phyloP scores from a whole-genome alignment of 2,113 vertebrate genomes.

The Struthio camelus region DNA sequence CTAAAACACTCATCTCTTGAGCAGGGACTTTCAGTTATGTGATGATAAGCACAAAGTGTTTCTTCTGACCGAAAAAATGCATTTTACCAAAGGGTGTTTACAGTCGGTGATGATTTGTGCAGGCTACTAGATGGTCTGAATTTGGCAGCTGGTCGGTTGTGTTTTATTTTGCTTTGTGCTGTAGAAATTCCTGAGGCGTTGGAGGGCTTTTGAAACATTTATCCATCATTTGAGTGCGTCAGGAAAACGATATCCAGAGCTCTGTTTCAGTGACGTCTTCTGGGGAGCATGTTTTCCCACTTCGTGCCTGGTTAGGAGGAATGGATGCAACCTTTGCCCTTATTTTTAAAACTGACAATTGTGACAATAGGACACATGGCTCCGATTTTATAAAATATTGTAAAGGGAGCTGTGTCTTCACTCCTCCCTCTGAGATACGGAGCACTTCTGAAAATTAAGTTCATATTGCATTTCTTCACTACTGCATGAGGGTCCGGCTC shows the following conservation, averaged over 20 bases:
- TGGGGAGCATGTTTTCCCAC: neutral
- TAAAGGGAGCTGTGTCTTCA: neutral
- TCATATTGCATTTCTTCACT: neutral
- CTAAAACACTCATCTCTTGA: neutral
- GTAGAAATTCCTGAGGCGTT: neutral
- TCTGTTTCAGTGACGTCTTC: neutral
- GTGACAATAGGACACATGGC: neutral
- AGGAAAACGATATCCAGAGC: neutral
- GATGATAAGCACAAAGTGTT: neutral
- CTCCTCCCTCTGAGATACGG: neutral
- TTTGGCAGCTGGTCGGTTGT: neutral
- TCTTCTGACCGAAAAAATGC: neutral
- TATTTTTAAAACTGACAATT: neutral
- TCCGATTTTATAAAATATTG: neutral
- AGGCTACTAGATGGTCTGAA: neutral
- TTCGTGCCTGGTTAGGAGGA: neutral
- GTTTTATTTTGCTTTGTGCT: neutral
- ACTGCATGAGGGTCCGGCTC: neutral
- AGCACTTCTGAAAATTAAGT: neutral
- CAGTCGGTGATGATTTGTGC: neutral
- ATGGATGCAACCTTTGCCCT: neutral
- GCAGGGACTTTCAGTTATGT: neutral
- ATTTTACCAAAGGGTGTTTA: neutral
- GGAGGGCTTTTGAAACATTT: neutral
- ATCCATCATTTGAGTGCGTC: neutral